Conservation (phyloP, 2,113 vertebrate species). For the Urocynchramus pylzowi region DNA sequence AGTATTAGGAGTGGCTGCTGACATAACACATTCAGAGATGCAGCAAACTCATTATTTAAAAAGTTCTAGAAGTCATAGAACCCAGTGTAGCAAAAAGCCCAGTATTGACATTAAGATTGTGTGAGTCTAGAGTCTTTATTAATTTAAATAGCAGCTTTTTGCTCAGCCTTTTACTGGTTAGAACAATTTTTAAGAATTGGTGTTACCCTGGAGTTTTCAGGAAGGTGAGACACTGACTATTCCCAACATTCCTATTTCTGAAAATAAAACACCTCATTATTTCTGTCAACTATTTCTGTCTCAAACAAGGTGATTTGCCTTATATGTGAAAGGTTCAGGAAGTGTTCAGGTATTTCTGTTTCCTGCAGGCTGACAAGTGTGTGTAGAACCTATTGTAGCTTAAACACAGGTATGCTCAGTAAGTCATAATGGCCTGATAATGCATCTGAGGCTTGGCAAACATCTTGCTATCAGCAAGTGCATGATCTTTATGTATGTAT, state of each 20-base stretch:
- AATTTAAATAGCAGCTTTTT: neutral
- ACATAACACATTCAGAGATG: neutral
- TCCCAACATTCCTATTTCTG: neutral
- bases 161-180: neutral
- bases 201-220: neutral
- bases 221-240: neutral
- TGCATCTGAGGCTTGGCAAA: neutral
- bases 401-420: neutral
- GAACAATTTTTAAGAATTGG: neutral
- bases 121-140: neutral
- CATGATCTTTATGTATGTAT: neutral
- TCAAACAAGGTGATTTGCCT: neutral
- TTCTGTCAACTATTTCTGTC: neutral
- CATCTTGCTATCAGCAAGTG: neutral
- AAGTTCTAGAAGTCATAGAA: neutral
- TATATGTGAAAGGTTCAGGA: neutral
- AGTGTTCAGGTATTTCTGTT: neutral
- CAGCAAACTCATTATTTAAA: neutral
- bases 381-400: neutral
- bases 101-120: neutral
- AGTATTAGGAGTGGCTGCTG: slow-evolving; percentile 11
- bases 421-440: neutral
- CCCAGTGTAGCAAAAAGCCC: neutral
- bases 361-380: neutral
- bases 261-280: neutral